Evolutionary conservation across 2,113 vertebrate genomes (phyloP).

Genomic region (Syrmaticus mikado): DNA sequence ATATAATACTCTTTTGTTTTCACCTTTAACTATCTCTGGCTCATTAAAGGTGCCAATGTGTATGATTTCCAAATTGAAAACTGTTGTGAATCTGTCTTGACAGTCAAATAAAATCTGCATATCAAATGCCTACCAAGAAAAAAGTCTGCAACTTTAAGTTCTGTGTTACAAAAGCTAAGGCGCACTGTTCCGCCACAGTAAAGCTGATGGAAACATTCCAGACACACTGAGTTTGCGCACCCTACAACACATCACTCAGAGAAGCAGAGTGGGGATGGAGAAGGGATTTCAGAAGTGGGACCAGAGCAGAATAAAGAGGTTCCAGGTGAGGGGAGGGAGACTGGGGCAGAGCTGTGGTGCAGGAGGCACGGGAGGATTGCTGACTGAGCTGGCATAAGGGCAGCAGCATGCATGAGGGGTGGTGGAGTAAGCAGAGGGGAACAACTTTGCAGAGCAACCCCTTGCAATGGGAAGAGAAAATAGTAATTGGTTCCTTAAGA

Average conservation of each 20-base stretch:
- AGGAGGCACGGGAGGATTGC: rapidly evolving
- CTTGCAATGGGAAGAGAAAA: background rate
- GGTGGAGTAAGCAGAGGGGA: background rate
- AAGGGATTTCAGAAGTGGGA: background rate
- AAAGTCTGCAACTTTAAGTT: background rate
- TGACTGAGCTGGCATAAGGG: background rate
- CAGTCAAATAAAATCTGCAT: background rate
- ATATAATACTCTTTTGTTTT: background rate
- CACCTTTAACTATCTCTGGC: background rate
- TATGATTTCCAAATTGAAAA: background rate
- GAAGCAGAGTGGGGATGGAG: background rate
- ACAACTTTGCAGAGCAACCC: background rate
- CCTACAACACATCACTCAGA: background rate
- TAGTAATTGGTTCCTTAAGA: background rate
- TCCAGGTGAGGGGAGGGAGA: background rate
- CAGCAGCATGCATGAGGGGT: background rate
- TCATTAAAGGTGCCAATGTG: background rate
- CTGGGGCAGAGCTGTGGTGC: background rate
- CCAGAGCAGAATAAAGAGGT: background rate
- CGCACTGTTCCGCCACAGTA: background rate
- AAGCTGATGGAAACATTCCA: background rate
- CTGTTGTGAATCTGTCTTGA: background rate
- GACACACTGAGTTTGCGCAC: background rate
- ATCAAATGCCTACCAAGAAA: background rate
- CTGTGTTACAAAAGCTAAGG: background rate